Evolutionary conservation across 2,888 invertebrate species (phyloP).

Genomic region (Diplazon laetatorius): DNA sequence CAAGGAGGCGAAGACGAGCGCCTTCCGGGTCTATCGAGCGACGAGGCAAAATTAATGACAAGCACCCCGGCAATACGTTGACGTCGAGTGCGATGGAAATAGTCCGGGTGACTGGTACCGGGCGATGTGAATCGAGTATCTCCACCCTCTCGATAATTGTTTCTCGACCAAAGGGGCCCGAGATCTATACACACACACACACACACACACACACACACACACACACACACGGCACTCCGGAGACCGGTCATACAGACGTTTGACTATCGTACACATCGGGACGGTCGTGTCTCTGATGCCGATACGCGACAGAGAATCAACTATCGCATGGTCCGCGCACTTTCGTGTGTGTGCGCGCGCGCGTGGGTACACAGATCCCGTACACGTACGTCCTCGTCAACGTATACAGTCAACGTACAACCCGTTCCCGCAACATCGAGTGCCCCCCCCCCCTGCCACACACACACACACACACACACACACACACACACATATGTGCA

Average conservation of each 20-base stretch:
- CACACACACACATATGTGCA: too few relatives aligned
- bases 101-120: conserved; percentile 30
- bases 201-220: too few relatives aligned
- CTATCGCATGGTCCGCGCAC: conserved; percentile 20
- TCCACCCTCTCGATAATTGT: conserved; percentile 35
- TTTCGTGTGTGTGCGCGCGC: conserved; percentile 2
- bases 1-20: too few relatives aligned
- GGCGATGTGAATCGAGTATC: conserved; percentile 33
- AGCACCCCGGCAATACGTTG: neutral
- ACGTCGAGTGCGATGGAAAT: conserved; percentile 4
- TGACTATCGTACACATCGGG: neutral
- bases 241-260: conserved; percentile 2
- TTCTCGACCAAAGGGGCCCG: conserved; percentile 25
- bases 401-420: neutral
- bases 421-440: neutral
- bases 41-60: conserved; percentile 9
- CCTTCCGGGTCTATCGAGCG: neutral
- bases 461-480: too few relatives aligned
- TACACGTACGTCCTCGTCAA: neutral
- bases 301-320: neutral
- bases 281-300: conserved; percentile 34
- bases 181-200: neutral
- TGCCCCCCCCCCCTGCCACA: too few relatives aligned
- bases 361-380: neutral
- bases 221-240: neutral